Evolutionary conservation across 2,888 invertebrate species (phyloP).

Genomic region (Diaprepes abbreviatus): DNA sequence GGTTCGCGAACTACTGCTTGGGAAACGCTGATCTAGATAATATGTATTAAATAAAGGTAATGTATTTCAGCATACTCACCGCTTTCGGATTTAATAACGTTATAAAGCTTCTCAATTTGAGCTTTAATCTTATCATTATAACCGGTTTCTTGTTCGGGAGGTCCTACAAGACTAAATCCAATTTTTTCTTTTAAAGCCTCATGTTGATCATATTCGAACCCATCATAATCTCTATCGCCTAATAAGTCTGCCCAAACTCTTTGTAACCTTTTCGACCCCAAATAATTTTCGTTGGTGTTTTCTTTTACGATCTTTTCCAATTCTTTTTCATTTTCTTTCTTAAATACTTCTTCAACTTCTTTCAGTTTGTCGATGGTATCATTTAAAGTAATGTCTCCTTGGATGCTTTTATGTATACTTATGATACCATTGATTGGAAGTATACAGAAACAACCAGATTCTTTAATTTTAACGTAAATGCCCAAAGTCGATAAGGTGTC

Average conservation of each 20-base stretch:
- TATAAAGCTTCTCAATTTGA: slow-evolving; percentile 55
- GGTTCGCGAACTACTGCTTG: too few species aligned
- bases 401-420: slow-evolving; percentile 53
- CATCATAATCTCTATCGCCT: slow-evolving; percentile 71
- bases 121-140: slow-evolving; percentile 57
- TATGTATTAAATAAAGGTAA: too few species aligned
- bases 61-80: too few species aligned
- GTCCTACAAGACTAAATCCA: slow-evolving; percentile 71
- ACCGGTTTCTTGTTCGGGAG: slow-evolving; percentile 68
- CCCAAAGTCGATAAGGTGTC: slow-evolving; percentile 23
- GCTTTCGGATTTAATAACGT: slow-evolving; percentile 55
- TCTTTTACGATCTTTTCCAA: slow-evolving; percentile 43
- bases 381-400: slow-evolving; percentile 49
- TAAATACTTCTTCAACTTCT: slow-evolving; percentile 50
- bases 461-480: slow-evolving; percentile 47
- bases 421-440: slow-evolving; percentile 53
- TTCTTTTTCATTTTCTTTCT: slow-evolving; percentile 52
- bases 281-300: slow-evolving; percentile 50
- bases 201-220: slow-evolving; percentile 70
- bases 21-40: too few species aligned
- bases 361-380: slow-evolving; percentile 52
- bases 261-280: slow-evolving; percentile 65
- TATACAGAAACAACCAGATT: slow-evolving; percentile 53
- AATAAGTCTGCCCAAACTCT: slow-evolving; percentile 73
- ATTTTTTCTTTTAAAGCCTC: slow-evolving; percentile 69